Evolutionary conservation across 2,113 vertebrate species (phyloP), one percentile per base, ranked within the genome.

Genomic region (Rhea americana): DNA sequence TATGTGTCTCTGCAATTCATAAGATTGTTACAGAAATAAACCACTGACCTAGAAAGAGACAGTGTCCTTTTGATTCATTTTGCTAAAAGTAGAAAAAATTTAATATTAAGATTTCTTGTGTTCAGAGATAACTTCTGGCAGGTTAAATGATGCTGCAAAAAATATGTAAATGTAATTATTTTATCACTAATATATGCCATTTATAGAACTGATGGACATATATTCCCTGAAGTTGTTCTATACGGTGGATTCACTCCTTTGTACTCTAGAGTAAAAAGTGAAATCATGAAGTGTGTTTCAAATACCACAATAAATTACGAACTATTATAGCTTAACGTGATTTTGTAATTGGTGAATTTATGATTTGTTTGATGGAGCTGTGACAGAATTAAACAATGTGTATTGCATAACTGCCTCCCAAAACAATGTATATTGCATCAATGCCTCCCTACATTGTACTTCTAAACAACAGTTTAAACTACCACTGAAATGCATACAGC

Each of bases 401-500:
- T 56, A 80, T 39, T 78, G 58, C 72, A 48, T 59, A 92, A 83
- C 74, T 91, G 43, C 53, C 75, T 80, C 12, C 7, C 51, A 35
- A 91, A 93, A 93, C 71, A 90, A 96, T n/a, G 35, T 11, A 72
- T 56, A 80, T 39, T 78, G 58, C 72, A 48, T 59, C 91, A 83
- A 74, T 91, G 43, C 53, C 75, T 80, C 12, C 7, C 51, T 79
- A 85, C 81, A 94, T 58, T 93, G 82, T 67, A 94, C 90, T 78
- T 94, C 91, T 84, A 82, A 96, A 89, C 81, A 72, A 94, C 93
- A 95, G 73, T 96, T 95, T 95, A 96, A 97, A 97, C 97, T 97
- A 91, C 80, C 85, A 75, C 93, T 72, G 67, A 92, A 96, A 95
- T 95, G 91, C 67, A 90, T 53, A 91, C 59, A 90, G 93, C 96